Evolutionary conservation across 2,888 invertebrate species (phyloP).

Genomic region (Aphodius sticticus): DNA sequence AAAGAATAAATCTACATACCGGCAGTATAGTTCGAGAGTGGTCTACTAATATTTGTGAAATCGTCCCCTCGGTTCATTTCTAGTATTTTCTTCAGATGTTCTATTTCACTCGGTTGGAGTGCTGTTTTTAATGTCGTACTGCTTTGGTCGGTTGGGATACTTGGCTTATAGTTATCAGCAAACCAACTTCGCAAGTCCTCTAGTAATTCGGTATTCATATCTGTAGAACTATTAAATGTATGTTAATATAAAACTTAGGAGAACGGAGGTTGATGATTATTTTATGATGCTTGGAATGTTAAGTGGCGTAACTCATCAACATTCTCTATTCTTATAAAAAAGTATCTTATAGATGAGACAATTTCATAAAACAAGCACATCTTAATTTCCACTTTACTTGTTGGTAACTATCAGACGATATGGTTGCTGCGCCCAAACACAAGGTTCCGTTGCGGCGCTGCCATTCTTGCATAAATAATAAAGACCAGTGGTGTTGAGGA

Average conservation of each 20-base stretch:
- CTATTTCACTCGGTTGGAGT: not conserved
- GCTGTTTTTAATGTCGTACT: not conserved
- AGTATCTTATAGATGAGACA: not conserved
- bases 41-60: not conserved
- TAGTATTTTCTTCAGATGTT: not conserved
- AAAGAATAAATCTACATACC: not conserved
- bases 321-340: not conserved
- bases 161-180: not conserved
- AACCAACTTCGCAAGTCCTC: slow-evolving; percentile 24
- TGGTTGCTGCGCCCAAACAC: slow-evolving; percentile 70
- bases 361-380: not conserved
- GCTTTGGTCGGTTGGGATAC: slow-evolving; percentile 8
- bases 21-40: not conserved
- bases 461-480: slow-evolving; percentile 53
- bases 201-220: slow-evolving; percentile 12
- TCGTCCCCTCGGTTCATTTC: not conserved
- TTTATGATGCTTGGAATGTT: not conserved
- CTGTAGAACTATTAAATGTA: slow-evolving; percentile 12
- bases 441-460: slow-evolving; percentile 56
- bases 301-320: not conserved
- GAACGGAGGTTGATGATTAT: not conserved
- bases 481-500: slow-evolving; percentile 38
- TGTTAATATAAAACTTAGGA: not conserved
- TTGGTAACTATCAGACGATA: slow-evolving; percentile 66
- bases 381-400: slow-evolving; percentile 55